Evolutionary conservation across 2,113 vertebrate species (phyloP).

Genomic region (cattle (Bos taurus)): DNA sequence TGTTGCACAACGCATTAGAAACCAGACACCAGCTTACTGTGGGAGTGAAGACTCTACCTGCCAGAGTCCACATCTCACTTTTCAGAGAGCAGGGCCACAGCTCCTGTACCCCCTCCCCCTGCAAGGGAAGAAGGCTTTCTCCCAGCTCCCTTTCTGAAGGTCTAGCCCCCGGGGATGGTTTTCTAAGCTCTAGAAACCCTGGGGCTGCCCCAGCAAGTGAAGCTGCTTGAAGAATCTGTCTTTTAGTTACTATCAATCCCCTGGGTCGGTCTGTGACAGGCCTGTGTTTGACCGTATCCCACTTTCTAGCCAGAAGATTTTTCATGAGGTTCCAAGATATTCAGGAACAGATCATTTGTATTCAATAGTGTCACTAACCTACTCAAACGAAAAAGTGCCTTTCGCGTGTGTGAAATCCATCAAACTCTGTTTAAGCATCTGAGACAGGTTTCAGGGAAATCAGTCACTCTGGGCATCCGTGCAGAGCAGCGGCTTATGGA

Average conservation of each 20-base stretch:
- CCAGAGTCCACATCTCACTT: neutral
- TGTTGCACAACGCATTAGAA: neutral
- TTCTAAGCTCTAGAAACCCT: neutral
- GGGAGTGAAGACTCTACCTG: neutral
- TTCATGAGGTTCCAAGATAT: neutral
- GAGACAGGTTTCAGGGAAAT: neutral
- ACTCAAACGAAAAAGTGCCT: neutral
- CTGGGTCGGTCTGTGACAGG: neutral
- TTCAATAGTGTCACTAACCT: neutral
- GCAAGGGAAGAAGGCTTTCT: neutral
- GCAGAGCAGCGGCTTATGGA: neutral
- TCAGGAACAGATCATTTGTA: neutral
- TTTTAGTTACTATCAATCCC: neutral
- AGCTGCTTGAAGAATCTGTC: neutral
- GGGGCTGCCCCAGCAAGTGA: neutral
- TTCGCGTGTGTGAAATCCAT: neutral
- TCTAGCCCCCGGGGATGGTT: neutral
- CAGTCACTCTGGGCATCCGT: neutral
- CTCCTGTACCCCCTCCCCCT: rapidly evolving
- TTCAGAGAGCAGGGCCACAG: neutral
- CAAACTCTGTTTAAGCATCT: neutral
- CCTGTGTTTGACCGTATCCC: neutral
- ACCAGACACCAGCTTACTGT: rapidly evolving
- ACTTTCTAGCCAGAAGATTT: slow-evolving; percentile 4
- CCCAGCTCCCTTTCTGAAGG: neutral